These are phyloP conservation scores for Origma solitaria DNA, from an alignment of 2,113 vertebrate species.

Conservation along the genomic window DNA sequence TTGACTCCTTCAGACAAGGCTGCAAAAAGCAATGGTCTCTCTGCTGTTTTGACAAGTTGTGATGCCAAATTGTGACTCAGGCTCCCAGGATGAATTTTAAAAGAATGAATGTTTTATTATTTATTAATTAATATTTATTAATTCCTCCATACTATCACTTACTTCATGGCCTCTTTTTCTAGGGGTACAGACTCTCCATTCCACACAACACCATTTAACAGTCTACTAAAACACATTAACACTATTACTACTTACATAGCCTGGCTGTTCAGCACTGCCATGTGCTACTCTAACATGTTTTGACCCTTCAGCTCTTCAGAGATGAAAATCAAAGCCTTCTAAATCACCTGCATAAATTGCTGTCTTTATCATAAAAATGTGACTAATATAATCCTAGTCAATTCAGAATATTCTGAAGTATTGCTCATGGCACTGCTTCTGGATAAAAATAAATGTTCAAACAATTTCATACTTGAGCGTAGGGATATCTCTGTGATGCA, in stretches of 20 bases:
- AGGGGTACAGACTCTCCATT: not conserved
- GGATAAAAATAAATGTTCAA: conserved; percentile 40
- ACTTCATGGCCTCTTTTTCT: not conserved
- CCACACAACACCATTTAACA: not conserved
- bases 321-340: conserved; percentile 3
- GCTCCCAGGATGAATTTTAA: not conserved
- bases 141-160: not conserved
- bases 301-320: conserved; percentile 2
- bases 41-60: too few species aligned
- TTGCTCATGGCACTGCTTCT: not conserved
- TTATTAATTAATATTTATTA: not conserved
- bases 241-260: not conserved
- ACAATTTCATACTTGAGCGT: not conserved
- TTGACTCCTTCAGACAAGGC: not conserved
- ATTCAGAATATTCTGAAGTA: not conserved
- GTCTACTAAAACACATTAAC: not conserved
- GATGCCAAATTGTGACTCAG: not conserved
- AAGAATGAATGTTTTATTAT: not conserved
- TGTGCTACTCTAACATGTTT: not conserved
- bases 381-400: conserved; percentile 19
- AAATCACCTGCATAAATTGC: conserved; percentile 6
- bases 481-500: not conserved
- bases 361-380: not conserved
- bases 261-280: not conserved
- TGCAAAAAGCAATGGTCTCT: not conserved